phyloP scores from a whole-genome alignment of 2,888 invertebrate species.

The Xanthia togata region DNA sequence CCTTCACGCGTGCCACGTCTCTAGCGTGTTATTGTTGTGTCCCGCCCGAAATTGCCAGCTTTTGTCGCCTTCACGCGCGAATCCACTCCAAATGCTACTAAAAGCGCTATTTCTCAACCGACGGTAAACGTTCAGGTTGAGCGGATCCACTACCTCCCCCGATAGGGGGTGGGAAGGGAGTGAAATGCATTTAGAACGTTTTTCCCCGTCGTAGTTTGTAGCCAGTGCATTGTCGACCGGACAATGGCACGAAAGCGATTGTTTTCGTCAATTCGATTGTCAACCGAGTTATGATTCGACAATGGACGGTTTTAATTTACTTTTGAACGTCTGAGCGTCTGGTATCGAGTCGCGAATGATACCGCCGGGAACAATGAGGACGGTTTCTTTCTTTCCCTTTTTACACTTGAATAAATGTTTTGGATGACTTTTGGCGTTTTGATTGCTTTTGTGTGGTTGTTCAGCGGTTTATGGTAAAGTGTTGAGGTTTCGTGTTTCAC shows the following conservation, averaged over 20 bases:
- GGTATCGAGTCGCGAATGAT: slow-evolving; percentile 55
- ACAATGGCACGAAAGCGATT: slow-evolving; percentile 65
- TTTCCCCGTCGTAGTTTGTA: slow-evolving; percentile 65
- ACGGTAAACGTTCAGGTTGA: slow-evolving; percentile 68
- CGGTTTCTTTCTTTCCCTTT: slow-evolving; percentile 42
- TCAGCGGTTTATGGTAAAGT: slow-evolving; percentile 18
- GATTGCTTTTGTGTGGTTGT: slow-evolving; percentile 55
- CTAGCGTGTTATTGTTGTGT: slow-evolving; percentile 65
- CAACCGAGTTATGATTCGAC: slow-evolving; percentile 66
- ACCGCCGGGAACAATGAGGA: slow-evolving; percentile 46
- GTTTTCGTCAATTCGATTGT: slow-evolving; percentile 70
- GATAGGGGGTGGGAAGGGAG: slow-evolving; percentile 31
- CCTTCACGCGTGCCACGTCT: slow-evolving; percentile 33
- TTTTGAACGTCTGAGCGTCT: slow-evolving; percentile 55
- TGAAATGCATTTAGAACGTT: slow-evolving; percentile 69
- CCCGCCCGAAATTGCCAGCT: slow-evolving; percentile 70
- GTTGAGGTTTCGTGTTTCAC: slow-evolving; percentile 6
- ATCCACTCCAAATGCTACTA: slow-evolving; percentile 68
- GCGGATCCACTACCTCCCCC: slow-evolving; percentile 57
- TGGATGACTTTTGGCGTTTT: slow-evolving; percentile 44
- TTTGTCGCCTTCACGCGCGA: slow-evolving; percentile 71
- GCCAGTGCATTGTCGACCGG: slow-evolving; percentile 65
- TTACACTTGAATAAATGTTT: slow-evolving; percentile 60
- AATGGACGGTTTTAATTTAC: slow-evolving; percentile 66
- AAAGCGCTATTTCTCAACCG: slow-evolving; percentile 72